phyloP scores from a whole-genome alignment of 2,888 invertebrate species.

The Drosophila robusta region DNA sequence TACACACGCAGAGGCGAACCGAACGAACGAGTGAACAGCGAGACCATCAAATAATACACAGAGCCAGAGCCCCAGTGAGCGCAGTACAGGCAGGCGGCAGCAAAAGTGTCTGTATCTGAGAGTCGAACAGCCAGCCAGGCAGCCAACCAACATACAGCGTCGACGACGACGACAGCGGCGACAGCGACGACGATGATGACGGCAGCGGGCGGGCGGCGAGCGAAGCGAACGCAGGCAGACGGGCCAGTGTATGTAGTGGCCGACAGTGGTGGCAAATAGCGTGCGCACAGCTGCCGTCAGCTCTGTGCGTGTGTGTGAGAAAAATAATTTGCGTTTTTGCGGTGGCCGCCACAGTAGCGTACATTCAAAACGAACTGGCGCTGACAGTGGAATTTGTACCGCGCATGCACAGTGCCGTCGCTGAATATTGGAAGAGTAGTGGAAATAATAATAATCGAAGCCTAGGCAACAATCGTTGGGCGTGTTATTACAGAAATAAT shows the following conservation, averaged over 20 bases:
- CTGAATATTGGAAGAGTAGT: constrained; percentile 57
- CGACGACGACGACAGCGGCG: constrained; percentile 17
- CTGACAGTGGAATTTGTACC: constrained; percentile 22
- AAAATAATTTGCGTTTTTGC: constrained; percentile 62
- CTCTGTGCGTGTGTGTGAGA: constrained; percentile 45
- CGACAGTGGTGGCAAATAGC: constrained; percentile 70
- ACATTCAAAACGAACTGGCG: constrained; percentile 26
- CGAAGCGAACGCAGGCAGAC: constrained; percentile 43
- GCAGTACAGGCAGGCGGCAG: constrained; percentile 66
- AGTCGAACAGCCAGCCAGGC: constrained; percentile 49
- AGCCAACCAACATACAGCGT: constrained; percentile 65
- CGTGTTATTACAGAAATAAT: not conserved
- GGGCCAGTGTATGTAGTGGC: constrained; percentile 48
- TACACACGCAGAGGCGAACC: constrained; percentile 42
- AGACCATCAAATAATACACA: constrained; percentile 78
- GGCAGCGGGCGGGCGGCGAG: constrained; percentile 39
- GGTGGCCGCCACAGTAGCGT: constrained; percentile 57
- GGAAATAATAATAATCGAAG: not conserved
- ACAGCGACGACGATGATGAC: not conserved
- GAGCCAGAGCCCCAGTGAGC: constrained; percentile 58
- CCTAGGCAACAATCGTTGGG: not conserved
- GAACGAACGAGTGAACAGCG: constrained; percentile 74
- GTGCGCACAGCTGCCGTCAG: constrained; percentile 49
- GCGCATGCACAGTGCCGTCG: constrained; percentile 77
- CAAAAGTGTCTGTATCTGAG: constrained; percentile 79